These are phyloP conservation scores for Remorina albescens DNA, from an alignment of 2,797 vertebrate genomes.

Conservation along the genomic window DNA sequence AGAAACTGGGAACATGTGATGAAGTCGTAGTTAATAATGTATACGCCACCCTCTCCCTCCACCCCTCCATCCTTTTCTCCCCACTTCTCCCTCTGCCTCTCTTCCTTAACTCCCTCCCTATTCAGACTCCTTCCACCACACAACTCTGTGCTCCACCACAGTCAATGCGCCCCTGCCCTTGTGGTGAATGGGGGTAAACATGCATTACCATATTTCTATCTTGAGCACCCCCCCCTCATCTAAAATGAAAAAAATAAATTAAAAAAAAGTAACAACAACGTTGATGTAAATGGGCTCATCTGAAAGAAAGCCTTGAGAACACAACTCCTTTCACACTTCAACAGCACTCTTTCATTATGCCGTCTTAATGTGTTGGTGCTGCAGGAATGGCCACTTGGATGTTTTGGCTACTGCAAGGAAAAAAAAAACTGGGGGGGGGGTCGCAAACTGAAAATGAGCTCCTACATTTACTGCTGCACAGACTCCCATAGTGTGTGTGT, in stretches of 20 bases:
- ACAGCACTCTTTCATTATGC: slow-evolving; percentile 72
- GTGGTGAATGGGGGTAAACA: slow-evolving; percentile 81
- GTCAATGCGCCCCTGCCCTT: slow-evolving; percentile 70
- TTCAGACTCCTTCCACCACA: slow-evolving; percentile 50
- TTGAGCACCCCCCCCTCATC: slow-evolving; percentile 52
- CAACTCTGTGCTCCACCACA: slow-evolving; percentile 53
- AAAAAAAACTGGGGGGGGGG: too few species aligned
- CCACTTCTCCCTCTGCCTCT: slow-evolving; percentile 60
- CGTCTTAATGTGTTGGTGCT: slow-evolving; percentile 59
- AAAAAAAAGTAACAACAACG: slow-evolving; percentile 62
- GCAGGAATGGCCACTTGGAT: slow-evolving; percentile 41
- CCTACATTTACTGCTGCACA: slow-evolving; percentile 20
- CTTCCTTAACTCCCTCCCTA: slow-evolving; percentile 62
- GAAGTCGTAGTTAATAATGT: slow-evolving; percentile 90
- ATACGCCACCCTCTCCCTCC: slow-evolving; percentile 70
- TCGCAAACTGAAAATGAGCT: slow-evolving; percentile 19
- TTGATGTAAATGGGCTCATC: slow-evolving; percentile 73
- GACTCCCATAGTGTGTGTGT: slow-evolving; percentile 1
- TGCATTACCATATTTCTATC: slow-evolving; percentile 84
- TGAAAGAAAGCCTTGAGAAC: slow-evolving; percentile 72
- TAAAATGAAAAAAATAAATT: too few species aligned
- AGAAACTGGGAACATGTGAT: slow-evolving; percentile 88
- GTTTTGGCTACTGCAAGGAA: slow-evolving; percentile 15
- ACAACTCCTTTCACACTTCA: slow-evolving; percentile 71
- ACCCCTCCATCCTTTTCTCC: slow-evolving; percentile 50